phyloP scores from a whole-genome alignment of 2,113 vertebrate species.

The Oryzias javanicus region DNA sequence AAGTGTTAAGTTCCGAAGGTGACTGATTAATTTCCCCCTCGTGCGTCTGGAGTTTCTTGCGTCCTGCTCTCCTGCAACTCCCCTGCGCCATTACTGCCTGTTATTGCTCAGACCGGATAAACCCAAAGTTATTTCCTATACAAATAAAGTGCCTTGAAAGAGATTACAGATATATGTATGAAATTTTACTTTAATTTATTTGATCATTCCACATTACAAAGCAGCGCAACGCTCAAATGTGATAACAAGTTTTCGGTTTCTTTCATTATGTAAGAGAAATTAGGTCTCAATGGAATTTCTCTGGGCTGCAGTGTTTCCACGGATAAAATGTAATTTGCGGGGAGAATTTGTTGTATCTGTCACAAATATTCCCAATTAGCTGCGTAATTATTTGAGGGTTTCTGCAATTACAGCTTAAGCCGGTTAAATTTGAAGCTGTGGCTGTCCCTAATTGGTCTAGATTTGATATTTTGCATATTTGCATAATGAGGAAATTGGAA shows the following conservation, averaged over 20 bases:
- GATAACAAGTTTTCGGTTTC: slow-evolving; percentile 98
- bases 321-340: slow-evolving; percentile 99
- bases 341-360: slow-evolving; percentile 99
- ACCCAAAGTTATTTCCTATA: slow-evolving; percentile 81
- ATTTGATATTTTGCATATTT: slow-evolving; percentile 99
- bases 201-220: slow-evolving; percentile 98
- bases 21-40: slow-evolving; percentile 35
- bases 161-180: slow-evolving; percentile 96
- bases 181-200: slow-evolving; percentile 97
- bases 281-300: slow-evolving; percentile 95
- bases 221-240: slow-evolving; percentile 95
- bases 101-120: slow-evolving; percentile 74
- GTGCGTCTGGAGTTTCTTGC: slow-evolving; percentile 31
- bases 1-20: slow-evolving; percentile 61
- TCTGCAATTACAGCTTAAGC: slow-evolving; percentile 99
- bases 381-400: slow-evolving; percentile 99
- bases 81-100: slow-evolving; percentile 53
- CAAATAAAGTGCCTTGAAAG: slow-evolving; percentile 90
- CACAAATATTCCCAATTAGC: slow-evolving; percentile 99
- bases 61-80: slow-evolving; percentile 32
- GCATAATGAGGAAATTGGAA: slow-evolving; percentile 99
- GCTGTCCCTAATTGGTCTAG: slow-evolving; percentile 98
- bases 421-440: slow-evolving; percentile 97
- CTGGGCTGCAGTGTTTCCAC: slow-evolving; percentile 90
- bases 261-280: slow-evolving; percentile 99